These are phyloP conservation scores for Cerastis rubricosa DNA, from an alignment of 2,888 invertebrate genomes.

Conservation along the genomic window DNA sequence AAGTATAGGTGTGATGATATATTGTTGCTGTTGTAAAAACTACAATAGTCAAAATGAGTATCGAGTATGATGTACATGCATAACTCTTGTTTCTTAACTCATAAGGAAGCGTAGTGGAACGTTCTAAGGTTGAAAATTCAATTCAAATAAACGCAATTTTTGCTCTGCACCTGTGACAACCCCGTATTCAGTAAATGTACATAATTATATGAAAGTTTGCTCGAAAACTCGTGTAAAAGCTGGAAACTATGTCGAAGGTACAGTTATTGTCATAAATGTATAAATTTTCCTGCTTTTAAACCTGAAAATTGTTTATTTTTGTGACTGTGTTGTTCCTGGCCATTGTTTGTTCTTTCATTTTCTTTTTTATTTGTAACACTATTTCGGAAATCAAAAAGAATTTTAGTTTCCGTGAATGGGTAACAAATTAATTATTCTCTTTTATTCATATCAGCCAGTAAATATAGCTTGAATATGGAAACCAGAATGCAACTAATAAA, in stretches of 20 bases:
- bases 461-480: not conserved
- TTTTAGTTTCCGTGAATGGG: not conserved
- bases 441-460: not conserved
- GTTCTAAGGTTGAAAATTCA: slow-evolving; percentile 3
- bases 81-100: not conserved
- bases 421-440: not conserved
- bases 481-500: not conserved
- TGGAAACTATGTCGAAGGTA: slow-evolving; percentile 13
- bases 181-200: slow-evolving; percentile 22
- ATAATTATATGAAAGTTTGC: slow-evolving; percentile 34
- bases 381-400: not conserved
- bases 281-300: slow-evolving; percentile 15
- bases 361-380: not conserved
- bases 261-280: slow-evolving; percentile 5
- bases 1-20: not conserved
- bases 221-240: slow-evolving; percentile 14
- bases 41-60: not conserved
- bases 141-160: slow-evolving; percentile 46
- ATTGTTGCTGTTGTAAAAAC: not conserved
- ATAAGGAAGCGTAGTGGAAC: not conserved
- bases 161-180: slow-evolving; percentile 45
- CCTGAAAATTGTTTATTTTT: slow-evolving; percentile 6
- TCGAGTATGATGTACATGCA: not conserved
- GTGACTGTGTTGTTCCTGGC: not conserved
- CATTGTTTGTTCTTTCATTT: not conserved